These are phyloP conservation scores for Ophioninae sp. DNA, from an alignment of 2,888 invertebrate species.

Conservation along the genomic window DNA sequence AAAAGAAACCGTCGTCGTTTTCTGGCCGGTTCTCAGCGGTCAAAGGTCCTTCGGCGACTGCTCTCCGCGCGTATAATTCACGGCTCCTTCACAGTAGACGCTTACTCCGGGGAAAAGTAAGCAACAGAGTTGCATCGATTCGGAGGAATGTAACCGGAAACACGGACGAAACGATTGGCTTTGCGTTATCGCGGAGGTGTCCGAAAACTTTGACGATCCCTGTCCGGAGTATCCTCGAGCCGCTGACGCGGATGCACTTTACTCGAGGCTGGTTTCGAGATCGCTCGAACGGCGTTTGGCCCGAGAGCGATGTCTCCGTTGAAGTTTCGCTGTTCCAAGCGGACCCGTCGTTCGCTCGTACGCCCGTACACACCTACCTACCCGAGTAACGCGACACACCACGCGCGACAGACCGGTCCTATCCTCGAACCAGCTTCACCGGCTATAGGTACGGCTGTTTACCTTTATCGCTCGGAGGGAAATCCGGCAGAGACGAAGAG, in stretches of 20 bases:
- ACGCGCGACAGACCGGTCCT: constrained; percentile 44
- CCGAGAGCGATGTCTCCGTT: constrained; percentile 36
- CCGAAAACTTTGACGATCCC: constrained; percentile 38
- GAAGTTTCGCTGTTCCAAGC: constrained; percentile 36
- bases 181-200: constrained; percentile 2
- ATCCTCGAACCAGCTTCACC: constrained; percentile 34
- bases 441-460: constrained; percentile 53
- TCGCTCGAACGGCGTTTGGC: constrained; percentile 28
- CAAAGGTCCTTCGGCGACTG: too few relatives aligned
- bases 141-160: constrained; percentile 5
- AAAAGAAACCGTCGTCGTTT: too few relatives aligned
- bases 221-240: constrained; percentile 25
- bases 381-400: not conserved
- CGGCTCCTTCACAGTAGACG: too few relatives aligned
- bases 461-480: constrained; percentile 47
- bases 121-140: not conserved
- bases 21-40: too few relatives aligned
- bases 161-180: not conserved
- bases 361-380: not conserved
- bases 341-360: constrained; percentile 11
- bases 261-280: constrained; percentile 34
- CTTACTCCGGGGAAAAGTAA: not conserved
- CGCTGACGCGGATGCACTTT: constrained; percentile 19
- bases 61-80: too few relatives aligned
- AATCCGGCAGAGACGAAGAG: not conserved